Evolutionary conservation across 2,797 vertebrate species (phyloP).

Genomic region (Cossypha dichroa): DNA sequence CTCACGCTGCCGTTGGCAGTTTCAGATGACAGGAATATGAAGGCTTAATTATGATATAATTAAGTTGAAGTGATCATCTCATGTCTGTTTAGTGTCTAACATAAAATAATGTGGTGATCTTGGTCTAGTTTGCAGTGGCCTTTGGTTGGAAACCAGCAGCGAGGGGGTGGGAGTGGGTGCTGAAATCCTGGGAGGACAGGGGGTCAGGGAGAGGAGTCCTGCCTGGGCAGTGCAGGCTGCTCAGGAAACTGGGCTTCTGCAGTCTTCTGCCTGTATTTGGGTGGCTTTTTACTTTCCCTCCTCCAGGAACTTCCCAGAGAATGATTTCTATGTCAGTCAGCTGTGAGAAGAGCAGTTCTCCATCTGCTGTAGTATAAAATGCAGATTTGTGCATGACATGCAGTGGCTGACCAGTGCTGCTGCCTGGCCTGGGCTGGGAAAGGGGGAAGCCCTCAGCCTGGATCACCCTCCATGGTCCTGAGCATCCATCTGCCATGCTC

Average conservation of each 20-base stretch:
- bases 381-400: neutral
- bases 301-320: neutral
- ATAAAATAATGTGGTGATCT: neutral
- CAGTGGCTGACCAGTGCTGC: neutral
- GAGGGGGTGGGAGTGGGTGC: fast-evolving
- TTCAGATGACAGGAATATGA: constrained; percentile 35
- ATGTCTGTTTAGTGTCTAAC: constrained; percentile 6
- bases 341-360: neutral
- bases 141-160: neutral
- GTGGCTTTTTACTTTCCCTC: neutral
- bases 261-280: neutral
- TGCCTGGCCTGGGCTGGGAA: neutral
- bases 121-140: neutral
- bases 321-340: neutral
- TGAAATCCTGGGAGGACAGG: fast-evolving
- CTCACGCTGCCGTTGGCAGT: constrained; percentile 1
- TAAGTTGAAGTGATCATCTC: constrained; percentile 27
- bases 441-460: neutral
- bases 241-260: neutral
- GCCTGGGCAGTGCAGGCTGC: neutral
- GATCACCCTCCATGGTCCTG: fast-evolving
- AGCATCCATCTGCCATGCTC: neutral
- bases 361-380: neutral
- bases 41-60: constrained; percentile 44
- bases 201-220: neutral